These are phyloP conservation scores for Lamellibrachia luymesi DNA, from an alignment of 1,140 invertebrate genomes.

Conservation along the genomic window DNA sequence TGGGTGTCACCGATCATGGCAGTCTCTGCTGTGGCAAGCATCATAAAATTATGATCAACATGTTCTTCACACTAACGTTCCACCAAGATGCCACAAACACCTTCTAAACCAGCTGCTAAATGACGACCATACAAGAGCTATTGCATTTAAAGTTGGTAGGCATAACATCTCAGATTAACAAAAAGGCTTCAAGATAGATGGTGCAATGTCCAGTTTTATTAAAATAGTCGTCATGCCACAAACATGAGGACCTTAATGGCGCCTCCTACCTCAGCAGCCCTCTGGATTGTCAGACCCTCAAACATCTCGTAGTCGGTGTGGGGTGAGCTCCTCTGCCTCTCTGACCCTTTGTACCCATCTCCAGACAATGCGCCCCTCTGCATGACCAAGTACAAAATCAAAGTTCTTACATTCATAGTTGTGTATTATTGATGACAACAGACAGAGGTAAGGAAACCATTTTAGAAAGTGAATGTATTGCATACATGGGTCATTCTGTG, in stretches of 20 bases:
- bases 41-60: neutral
- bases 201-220: neutral
- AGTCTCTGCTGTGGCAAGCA: neutral
- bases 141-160: too few species aligned
- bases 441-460: neutral
- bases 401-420: neutral
- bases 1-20: neutral
- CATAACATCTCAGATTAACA: too few species aligned
- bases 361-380: constrained; percentile 17
- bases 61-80: neutral
- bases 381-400: neutral
- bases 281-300: constrained; percentile 63
- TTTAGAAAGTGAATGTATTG: too few species aligned
- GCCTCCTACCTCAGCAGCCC: constrained; percentile 55
- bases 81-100: too few species aligned
- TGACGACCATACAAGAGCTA: too few species aligned
- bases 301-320: constrained; percentile 65
- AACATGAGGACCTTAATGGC: neutral
- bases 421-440: neutral
- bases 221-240: neutral
- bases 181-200: too few species aligned
- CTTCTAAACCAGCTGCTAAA: too few species aligned
- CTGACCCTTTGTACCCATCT: constrained; percentile 19
- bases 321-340: constrained; percentile 50
- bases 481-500: too few species aligned